These are phyloP conservation scores for Sebastes nivosus DNA, from an alignment of 2,797 vertebrate genomes.

Conservation along the genomic window DNA sequence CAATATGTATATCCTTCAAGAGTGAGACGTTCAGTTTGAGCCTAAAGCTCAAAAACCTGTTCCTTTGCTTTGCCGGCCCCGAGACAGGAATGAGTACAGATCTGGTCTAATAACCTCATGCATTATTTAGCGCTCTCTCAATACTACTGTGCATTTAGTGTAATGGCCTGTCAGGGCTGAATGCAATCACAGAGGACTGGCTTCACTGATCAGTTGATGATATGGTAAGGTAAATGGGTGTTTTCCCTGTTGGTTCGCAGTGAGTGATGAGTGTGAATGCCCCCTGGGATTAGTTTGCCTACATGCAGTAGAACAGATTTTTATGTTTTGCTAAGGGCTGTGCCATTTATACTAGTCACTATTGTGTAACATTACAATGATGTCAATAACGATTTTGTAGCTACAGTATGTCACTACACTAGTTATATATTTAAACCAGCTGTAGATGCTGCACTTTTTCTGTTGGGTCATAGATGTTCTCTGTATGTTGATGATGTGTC, in stretches of 20 bases:
- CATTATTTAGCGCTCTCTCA: conserved; percentile 79
- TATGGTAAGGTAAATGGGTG: conserved; percentile 47
- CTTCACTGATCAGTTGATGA: conserved; percentile 66
- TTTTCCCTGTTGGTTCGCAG: conserved; percentile 45
- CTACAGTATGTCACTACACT: not conserved
- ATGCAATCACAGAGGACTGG: conserved; percentile 62
- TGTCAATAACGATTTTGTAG: not conserved
- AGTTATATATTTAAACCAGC: not conserved
- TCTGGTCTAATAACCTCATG: conserved; percentile 77
- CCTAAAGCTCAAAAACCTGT: conserved; percentile 32
- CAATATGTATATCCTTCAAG: conserved; percentile 38
- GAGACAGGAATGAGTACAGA: conserved; percentile 66
- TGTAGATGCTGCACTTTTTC: not conserved
- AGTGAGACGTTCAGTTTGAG: conserved; percentile 15
- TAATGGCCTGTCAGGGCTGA: conserved; percentile 77
- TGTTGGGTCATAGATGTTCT: not conserved
- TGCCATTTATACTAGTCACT: conserved; percentile 19
- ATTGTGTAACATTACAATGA: conserved; percentile 24
- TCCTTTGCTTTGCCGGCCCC: conserved; percentile 25
- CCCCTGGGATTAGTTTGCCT: conserved; percentile 40
- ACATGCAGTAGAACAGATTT: conserved; percentile 6
- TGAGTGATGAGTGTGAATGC: conserved; percentile 47
- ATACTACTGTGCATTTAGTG: conserved; percentile 69
- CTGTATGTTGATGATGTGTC: conserved; percentile 1
- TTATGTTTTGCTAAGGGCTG: conserved; percentile 15